Base-by-base conservation (phyloP, 1,140 invertebrate genomes). In the Drosophila virilis region DNA sequence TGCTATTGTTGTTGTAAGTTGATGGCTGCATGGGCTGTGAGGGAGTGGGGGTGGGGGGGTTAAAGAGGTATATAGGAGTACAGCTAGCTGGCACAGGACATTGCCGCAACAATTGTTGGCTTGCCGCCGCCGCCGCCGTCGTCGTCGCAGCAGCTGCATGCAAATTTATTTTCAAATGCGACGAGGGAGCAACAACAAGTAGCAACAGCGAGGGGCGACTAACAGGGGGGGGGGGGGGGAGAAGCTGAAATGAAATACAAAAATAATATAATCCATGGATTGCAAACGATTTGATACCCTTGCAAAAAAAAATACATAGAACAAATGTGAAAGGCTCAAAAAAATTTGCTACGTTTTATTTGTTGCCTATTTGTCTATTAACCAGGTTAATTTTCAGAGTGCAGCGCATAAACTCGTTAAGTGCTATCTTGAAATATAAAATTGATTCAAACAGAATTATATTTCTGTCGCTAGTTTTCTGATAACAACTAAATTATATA, bases 81-180 rank as follows among this genome's bases (percentile, higher is more conserved):
- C 22, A 37, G 8, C 35, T 15, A 28, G 40, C 43, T 57, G 43
- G 61, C 55, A 66, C 74, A 72, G 78, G 72, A 82, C 83, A 88
- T 73, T 84, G 80, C 84, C 77, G 83, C 83, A 89, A 89, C 83
- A 82, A 89, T 89, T 84, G 83, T 88, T 88, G 84, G 84, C 77
- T 89, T 88, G 82, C 55, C 58, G 45, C 61, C 61, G 68, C 62
- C 59, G 58, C 46, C 42, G 51, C 40, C 74, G 28, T 32, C 32
- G 52, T 38, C 33, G 50, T 69, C 40, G 57, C 45, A 46, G 48
- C 74, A 76, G 68, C 54, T 72, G 74, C 68, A 89, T 89, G 84
- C 84, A 89, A 88, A 89, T 88, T 88, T 88, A 89, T 88, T 89
- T 88, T 77, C 80, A 77, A 89, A 89, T 88, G 80, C 76, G 79